Evolutionary conservation across 2,888 invertebrate species (phyloP), one percentile per base, ranked within the genome.

Genomic region (Gibbula magus): DNA sequence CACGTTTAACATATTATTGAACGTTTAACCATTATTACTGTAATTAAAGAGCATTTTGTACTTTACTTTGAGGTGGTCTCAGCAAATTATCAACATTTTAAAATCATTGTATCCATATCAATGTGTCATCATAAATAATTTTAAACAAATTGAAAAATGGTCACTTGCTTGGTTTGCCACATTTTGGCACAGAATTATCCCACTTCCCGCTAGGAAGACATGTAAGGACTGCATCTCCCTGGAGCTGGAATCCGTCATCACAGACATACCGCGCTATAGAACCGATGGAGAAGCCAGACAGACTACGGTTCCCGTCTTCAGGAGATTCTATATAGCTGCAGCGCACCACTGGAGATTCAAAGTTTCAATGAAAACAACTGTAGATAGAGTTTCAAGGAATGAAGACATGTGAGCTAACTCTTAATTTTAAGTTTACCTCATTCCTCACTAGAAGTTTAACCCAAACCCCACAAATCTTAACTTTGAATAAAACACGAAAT

Each of bases 181-280:
- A 90, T 0, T 78, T 77, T 20, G 87, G 85, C 4, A 75, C 75
- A 4, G 78, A 39, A 0, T 83, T 86, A 53, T 81, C 84, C 90
- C 90, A 90, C 8, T 70, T 80, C n/a, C 88, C 87, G 75, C 86
- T 73, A 16, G 78, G 79, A 51, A 79, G 83, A 78, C 90, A 90
- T 0, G 51, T 32, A 5, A 88, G 82, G 22, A 54, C 70, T 8
- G 83, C 82, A 25, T 66, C 70, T 4, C 84, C 74, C 4, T 80
- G 20, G 39, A 85, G 74, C 20, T 76, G 67, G 79, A 78, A 88
- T 0, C 84, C 85, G 4, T 74, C 56, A 52, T 86, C 32, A 81
- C 90, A 90, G 74, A 83, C 83, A 75, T 88, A 88, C 3, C 73
- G 83, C 18, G 86, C 87, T 1, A 75, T 82, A 18, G 84, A 82